Conservation (phyloP, 2,888 invertebrate species). For the Alviniconcha strummeri region DNA sequence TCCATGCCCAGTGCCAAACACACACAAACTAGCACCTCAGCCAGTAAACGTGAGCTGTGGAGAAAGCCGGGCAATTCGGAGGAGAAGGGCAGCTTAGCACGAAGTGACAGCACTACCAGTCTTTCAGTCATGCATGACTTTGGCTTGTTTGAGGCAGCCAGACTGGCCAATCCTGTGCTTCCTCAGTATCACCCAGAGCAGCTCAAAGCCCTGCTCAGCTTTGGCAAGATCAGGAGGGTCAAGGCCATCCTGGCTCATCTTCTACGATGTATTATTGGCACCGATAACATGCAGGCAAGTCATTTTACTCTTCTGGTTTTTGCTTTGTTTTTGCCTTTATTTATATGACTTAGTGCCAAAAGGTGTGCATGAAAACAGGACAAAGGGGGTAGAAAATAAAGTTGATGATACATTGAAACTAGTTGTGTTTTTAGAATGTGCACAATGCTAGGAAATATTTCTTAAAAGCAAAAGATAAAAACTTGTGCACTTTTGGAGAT, state of each 20-base stretch:
- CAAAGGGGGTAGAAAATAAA: too few relatives aligned
- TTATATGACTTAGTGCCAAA: too few relatives aligned
- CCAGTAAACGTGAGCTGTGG: slow-evolving; percentile 34
- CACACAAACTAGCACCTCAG: slow-evolving; percentile 4
- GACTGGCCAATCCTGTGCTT: slow-evolving; percentile 96
- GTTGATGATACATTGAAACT: too few relatives aligned
- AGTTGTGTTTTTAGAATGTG: too few relatives aligned
- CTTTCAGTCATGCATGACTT: slow-evolving; percentile 69
- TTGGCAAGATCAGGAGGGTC: slow-evolving; percentile 96
- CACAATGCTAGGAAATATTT: too few relatives aligned
- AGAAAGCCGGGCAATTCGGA: slow-evolving; percentile 43
- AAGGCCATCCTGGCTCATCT: slow-evolving; percentile 98
- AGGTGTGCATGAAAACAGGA: too few relatives aligned
- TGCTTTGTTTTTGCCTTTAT: background rate
- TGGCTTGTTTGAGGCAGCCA: slow-evolving; percentile 93
- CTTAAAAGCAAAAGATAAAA: too few relatives aligned
- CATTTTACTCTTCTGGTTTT: background rate
- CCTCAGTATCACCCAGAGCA: slow-evolving; percentile 99
- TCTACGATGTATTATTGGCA: slow-evolving; percentile 81
- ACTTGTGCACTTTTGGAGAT: too few relatives aligned
- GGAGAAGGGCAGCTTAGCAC: slow-evolving; percentile 44
- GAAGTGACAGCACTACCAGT: slow-evolving; percentile 64
- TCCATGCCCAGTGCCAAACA: slow-evolving; percentile 63
- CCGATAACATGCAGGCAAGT: slow-evolving; percentile 47
- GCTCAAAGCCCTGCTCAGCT: slow-evolving; percentile 97